Evolutionary conservation across 2,888 invertebrate species (phyloP).

Genomic region (Rugalucina vietnamica): DNA sequence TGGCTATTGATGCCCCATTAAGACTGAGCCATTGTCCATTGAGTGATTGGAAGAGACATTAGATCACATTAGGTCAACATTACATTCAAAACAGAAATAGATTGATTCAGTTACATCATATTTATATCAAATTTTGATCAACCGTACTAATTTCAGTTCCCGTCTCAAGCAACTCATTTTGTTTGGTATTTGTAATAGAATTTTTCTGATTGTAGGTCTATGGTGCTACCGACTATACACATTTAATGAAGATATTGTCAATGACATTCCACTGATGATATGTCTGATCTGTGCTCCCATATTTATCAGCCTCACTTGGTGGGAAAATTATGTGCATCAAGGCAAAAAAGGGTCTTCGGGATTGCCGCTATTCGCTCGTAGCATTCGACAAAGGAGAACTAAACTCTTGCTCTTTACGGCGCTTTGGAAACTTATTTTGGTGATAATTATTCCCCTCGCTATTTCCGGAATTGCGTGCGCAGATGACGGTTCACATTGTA

Average conservation of each 20-base stretch:
- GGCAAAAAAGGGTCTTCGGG: conserved; percentile 53
- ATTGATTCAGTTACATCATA: no score
- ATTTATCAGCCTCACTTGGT: conserved; percentile 96
- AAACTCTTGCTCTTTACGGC: conserved; percentile 54
- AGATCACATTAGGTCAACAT: no score
- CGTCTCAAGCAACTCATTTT: no score
- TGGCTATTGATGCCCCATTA: no score
- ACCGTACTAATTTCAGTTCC: no score
- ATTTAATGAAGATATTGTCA: conserved; percentile 12
- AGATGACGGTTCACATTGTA: conserved; percentile 46
- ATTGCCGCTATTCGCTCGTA: conserved; percentile 50
- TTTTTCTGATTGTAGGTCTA: conserved; percentile 20
- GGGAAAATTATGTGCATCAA: conserved; percentile 95
- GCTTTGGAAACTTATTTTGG: conserved; percentile 71
- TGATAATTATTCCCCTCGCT: conserved; percentile 61
- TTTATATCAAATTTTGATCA: no score
- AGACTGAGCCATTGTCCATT: no score
- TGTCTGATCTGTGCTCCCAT: conserved; percentile 87
- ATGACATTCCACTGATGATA: conserved; percentile 86
- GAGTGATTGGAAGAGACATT: no score
- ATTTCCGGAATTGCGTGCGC: conserved; percentile 60
- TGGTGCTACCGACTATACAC: conserved; percentile 54
- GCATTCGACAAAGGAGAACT: conserved; percentile 54
- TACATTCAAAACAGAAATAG: no score
- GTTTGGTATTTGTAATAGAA: no score